phyloP scores from a whole-genome alignment of 2,888 invertebrate species.

The Leucozona laternaria region DNA sequence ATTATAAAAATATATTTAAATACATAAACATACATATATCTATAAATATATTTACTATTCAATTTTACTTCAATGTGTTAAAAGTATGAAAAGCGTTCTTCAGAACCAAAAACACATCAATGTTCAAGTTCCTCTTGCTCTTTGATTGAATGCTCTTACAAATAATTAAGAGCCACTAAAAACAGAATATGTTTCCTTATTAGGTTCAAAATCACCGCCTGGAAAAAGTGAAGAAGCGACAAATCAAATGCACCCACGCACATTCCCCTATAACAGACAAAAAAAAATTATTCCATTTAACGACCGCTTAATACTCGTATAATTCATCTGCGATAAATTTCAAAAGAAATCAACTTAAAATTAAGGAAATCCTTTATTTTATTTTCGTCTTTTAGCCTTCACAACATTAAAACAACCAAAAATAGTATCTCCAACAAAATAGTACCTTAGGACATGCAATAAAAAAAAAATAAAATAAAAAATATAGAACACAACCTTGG shows the following conservation, averaged over 20 bases:
- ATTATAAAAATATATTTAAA: no score
- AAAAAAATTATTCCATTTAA: constrained; percentile 50
- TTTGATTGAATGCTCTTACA: no score
- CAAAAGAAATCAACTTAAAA: constrained; percentile 71
- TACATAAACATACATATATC: no score
- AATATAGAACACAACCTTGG: constrained; percentile 51
- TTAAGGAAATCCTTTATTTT: constrained; percentile 26
- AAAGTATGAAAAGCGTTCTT: no score
- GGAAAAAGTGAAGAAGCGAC: constrained; percentile 23
- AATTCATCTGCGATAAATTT: constrained; percentile 70
- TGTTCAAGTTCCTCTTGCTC: no score
- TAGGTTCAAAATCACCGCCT: not conserved
- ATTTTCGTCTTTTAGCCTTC: constrained; percentile 3
- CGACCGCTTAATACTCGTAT: constrained; percentile 70
- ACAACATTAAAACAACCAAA: constrained; percentile 17
- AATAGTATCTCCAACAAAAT: not conserved
- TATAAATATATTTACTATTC: no score
- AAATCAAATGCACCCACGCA: constrained; percentile 43
- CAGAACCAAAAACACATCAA: constrained; percentile 16
- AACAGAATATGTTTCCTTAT: not conserved
- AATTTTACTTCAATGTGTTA: no score
- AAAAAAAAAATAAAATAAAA: not conserved
- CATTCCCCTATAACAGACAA: not conserved
- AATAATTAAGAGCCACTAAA: no score
- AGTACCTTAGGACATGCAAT: constrained; percentile 63